Evolutionary conservation across 2,797 vertebrate species (phyloP).

Genomic region (Dermochelys coriacea): DNA sequence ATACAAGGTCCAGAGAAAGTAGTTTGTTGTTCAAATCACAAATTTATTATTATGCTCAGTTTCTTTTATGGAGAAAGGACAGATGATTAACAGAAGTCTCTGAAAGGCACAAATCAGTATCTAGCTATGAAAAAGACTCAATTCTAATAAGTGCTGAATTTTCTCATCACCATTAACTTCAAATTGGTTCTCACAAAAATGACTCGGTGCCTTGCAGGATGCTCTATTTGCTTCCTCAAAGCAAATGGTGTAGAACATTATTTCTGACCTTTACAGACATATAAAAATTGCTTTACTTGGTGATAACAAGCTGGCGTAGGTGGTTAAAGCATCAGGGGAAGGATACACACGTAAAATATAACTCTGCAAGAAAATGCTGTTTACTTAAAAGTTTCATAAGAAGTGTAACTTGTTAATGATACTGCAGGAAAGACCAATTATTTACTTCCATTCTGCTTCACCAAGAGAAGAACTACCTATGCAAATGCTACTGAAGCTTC

Average conservation of each 20-base stretch:
- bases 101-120: not conserved
- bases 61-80: not conserved
- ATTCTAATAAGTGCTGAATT: not conserved
- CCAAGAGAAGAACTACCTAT: slow-evolving; percentile 50
- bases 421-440: slow-evolving; percentile 61
- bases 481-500: slow-evolving; percentile 52
- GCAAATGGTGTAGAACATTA: slow-evolving; percentile 1
- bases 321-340: slow-evolving; percentile 12
- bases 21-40: not conserved
- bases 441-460: slow-evolving; percentile 52
- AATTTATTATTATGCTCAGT: not conserved
- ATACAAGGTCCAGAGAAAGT: not conserved
- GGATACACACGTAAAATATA: not conserved
- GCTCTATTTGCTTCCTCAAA: not conserved
- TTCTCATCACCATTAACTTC: not conserved
- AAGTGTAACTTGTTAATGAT: slow-evolving; percentile 57
- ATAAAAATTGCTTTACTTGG: slow-evolving; percentile 30
- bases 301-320: slow-evolving; percentile 3
- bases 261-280: slow-evolving; percentile 47
- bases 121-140: not conserved
- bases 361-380: slow-evolving; percentile 35
- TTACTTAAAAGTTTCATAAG: slow-evolving; percentile 53
- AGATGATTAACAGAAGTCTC: not conserved
- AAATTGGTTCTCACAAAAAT: not conserved
- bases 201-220: not conserved